Conservation (phyloP, 1,140 invertebrate species). For the Drosophila trapezifrons region DNA sequence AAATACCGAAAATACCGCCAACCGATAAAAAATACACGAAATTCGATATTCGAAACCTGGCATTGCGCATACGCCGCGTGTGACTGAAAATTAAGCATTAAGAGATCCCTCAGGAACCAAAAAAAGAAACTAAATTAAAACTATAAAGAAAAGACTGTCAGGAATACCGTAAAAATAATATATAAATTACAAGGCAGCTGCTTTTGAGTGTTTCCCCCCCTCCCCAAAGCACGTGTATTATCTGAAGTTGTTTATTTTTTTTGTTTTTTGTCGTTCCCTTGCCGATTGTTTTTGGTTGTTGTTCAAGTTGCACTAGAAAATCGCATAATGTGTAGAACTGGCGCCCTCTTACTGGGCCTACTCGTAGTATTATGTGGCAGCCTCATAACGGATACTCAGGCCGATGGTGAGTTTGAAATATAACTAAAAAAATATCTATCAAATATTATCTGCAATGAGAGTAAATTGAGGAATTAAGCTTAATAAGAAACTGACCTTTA, state of each 20-base stretch:
- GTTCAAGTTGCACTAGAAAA: slow-evolving; percentile 17
- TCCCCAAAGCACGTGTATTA: slow-evolving; percentile 12
- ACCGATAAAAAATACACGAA: slow-evolving; percentile 2
- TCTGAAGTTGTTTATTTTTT: slow-evolving; percentile 30
- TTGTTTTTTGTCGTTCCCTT: slow-evolving; percentile 20
- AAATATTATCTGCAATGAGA: not conserved
- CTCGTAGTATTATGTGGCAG: slow-evolving; percentile 51
- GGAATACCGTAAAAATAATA: no score
- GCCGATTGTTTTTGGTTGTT: slow-evolving; percentile 7
- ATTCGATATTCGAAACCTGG: not conserved
- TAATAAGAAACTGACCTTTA: not conserved
- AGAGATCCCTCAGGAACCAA: not conserved
- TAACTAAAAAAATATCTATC: no score
- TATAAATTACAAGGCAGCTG: slow-evolving; percentile 13
- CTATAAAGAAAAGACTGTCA: not conserved
- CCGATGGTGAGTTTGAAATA: slow-evolving; percentile 43
- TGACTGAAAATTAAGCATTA: slow-evolving; percentile 7
- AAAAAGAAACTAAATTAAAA: not conserved
- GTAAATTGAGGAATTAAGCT: not conserved
- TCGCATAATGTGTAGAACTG: slow-evolving; percentile 60
- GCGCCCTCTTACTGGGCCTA: slow-evolving; percentile 47
- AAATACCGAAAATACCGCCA: not conserved
- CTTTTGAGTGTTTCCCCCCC: not conserved
- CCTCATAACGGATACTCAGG: slow-evolving; percentile 55
- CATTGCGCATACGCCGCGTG: slow-evolving; percentile 74